Percentiles rank a stretch among this genome's conserved stretches.
Evolutionary conservation across 2,888 invertebrate genomes (phyloP).

Genomic region (Meloe dianella): DNA sequence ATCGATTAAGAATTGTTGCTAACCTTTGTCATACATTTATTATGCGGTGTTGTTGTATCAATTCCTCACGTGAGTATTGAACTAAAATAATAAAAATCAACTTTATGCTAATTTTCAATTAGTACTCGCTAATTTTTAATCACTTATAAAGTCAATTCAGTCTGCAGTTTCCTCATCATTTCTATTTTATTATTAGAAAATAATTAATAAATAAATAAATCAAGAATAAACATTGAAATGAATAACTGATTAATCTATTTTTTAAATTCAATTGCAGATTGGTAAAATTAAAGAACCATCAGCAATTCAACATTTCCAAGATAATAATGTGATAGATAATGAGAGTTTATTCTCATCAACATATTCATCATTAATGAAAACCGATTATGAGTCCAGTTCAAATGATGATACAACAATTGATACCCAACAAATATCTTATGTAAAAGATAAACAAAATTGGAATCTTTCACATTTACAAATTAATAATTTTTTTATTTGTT

Average conservation of each 20-base stretch:
- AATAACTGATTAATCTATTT: constrained; percentile 10
- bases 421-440: constrained; percentile 44
- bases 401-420: constrained; percentile 51
- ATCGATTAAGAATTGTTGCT: constrained; percentile 17
- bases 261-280: constrained; percentile 22
- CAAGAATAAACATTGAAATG: no score
- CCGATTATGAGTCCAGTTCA: constrained; percentile 63
- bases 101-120: background rate
- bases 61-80: constrained; percentile 26
- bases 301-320: constrained; percentile 44
- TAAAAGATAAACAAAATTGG: background rate
- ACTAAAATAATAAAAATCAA: background rate
- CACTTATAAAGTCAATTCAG: no score
- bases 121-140: no score
- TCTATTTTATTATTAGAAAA: no score
- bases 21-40: constrained; percentile 25
- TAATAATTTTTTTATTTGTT: constrained; percentile 22
- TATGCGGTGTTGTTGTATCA: constrained; percentile 26
- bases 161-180: no score
- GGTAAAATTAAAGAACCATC: constrained; percentile 17
- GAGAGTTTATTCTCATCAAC: constrained; percentile 73
- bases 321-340: constrained; percentile 58
- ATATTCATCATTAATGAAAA: constrained; percentile 74
- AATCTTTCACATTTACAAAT: background rate
- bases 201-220: no score